These are phyloP conservation scores for Margarornis squamiger DNA, from an alignment of 2,797 vertebrate species.

Conservation along the genomic window DNA sequence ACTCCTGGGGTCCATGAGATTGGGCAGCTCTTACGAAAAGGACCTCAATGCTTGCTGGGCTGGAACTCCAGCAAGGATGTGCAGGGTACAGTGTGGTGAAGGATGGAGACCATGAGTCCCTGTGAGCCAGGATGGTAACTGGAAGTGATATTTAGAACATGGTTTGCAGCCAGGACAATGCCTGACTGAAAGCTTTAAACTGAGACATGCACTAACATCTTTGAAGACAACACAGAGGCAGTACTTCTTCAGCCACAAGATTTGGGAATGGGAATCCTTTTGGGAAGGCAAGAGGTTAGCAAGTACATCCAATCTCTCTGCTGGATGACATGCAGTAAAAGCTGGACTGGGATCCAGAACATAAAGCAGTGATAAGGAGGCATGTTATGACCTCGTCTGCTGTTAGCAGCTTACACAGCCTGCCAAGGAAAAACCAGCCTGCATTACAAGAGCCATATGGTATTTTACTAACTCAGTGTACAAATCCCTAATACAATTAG, in stretches of 20 bases:
- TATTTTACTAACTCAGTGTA: slow-evolving; percentile 10
- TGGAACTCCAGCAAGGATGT: fast-evolving
- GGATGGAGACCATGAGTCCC: background rate
- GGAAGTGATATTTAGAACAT: background rate
- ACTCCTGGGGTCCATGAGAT: background rate
- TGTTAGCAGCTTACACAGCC: slow-evolving; percentile 54
- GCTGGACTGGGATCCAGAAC: background rate
- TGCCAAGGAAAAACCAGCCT: slow-evolving; percentile 27
- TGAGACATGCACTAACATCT: background rate
- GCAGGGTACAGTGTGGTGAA: background rate
- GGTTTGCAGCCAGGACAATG: background rate
- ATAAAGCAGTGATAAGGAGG: slow-evolving; percentile 28
- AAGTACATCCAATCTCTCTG: background rate
- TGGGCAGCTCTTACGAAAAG: background rate
- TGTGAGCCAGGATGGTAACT: background rate
- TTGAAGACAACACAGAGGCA: background rate
- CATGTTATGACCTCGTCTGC: slow-evolving; percentile 49
- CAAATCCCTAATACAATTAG: slow-evolving; percentile 67
- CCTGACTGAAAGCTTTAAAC: background rate
- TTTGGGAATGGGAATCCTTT: background rate
- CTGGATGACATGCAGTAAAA: background rate
- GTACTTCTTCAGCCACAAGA: background rate
- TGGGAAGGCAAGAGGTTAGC: background rate
- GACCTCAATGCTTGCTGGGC: background rate
- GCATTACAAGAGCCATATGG: slow-evolving; percentile 41